A percentile compares a stretch with the other conserved stretches of the same genome.
Conservation (phyloP, 2,797 vertebrate genomes). For the Decapterus maruadsi region DNA sequence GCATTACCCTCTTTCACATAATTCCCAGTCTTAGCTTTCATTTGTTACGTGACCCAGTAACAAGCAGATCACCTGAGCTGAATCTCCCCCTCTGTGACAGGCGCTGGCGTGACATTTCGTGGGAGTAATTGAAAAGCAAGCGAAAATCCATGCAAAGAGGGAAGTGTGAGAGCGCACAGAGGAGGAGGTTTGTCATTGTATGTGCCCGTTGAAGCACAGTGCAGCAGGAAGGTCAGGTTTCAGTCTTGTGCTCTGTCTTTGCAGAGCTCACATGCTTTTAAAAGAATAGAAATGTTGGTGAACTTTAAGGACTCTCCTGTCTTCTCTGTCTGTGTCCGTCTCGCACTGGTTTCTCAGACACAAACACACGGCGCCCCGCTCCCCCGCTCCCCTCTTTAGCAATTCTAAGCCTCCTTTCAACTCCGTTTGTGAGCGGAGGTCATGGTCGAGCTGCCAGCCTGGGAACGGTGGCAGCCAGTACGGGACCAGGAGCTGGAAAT, state of each 20-base stretch:
- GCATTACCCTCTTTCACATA: conserved; percentile 3
- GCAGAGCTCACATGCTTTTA: conserved; percentile 46
- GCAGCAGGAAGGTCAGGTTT: conserved; percentile 64
- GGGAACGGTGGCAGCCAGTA: conserved; percentile 62
- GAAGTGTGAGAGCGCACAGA: conserved; percentile 4
- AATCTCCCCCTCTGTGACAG: conserved; percentile 1
- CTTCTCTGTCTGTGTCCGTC: conserved; percentile 27
- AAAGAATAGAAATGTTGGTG: conserved; percentile 54
- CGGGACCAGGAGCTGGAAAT: conserved; percentile 42
- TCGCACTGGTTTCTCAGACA: conserved; percentile 35
- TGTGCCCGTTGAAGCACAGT: conserved; percentile 41
- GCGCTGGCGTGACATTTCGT: neutral
- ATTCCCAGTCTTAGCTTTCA: neutral
- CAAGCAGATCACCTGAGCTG: conserved; percentile 4
- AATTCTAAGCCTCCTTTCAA: conserved; percentile 69
- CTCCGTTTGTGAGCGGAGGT: conserved; percentile 62
- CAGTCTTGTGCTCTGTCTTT: conserved; percentile 34
- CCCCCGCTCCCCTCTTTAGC: conserved; percentile 47
- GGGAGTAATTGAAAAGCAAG: conserved; percentile 19
- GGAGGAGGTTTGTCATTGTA: conserved; percentile 43
- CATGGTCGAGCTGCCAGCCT: conserved; percentile 67
- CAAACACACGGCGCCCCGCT: conserved; percentile 8
- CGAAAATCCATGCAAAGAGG: conserved; percentile 20
- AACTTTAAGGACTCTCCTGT: conserved; percentile 41
- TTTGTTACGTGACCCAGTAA: conserved; percentile 2